Conservation (phyloP, 1,140 invertebrate species). For the Bombus waltoni region DNA sequence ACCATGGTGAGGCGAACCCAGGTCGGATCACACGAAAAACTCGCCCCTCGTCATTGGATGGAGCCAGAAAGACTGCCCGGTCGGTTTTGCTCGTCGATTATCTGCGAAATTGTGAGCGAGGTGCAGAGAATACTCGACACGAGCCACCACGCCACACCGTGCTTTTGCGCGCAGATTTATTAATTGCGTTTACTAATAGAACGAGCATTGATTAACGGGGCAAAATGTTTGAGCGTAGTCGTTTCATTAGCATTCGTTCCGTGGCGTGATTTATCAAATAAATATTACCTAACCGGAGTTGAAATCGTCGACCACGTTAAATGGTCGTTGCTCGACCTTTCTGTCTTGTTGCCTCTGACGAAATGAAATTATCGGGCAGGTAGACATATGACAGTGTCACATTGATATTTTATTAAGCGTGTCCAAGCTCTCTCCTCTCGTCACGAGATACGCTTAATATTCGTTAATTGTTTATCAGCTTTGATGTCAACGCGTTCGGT, state of each 20-base stretch:
- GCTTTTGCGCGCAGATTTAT: slow-evolving; percentile 27
- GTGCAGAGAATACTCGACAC: neutral
- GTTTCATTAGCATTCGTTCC: slow-evolving; percentile 39
- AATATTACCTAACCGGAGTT: slow-evolving; percentile 29
- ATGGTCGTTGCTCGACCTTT: neutral
- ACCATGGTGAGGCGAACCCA: neutral
- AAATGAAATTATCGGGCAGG: neutral
- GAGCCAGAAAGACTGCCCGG: slow-evolving; percentile 38
- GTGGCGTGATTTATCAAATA: slow-evolving; percentile 41
- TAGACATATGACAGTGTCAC: too few species aligned
- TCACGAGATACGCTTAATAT: neutral
- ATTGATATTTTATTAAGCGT: neutral
- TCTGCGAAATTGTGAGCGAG: slow-evolving; percentile 22
- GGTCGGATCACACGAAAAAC: slow-evolving; percentile 59
- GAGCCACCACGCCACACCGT: neutral
- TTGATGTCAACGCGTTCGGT: neutral
- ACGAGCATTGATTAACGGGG: slow-evolving; percentile 43
- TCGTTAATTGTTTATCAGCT: neutral
- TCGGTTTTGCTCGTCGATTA: slow-evolving; percentile 55
- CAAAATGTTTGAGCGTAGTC: slow-evolving; percentile 31
- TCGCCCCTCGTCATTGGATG: slow-evolving; percentile 15
- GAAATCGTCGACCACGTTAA: slow-evolving; percentile 9
- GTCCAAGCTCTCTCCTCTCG: too few species aligned
- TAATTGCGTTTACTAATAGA: slow-evolving; percentile 31
- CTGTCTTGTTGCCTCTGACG: neutral